A percentile compares a stretch with the other conserved stretches of the same genome.
These are phyloP conservation scores for Aplidium turbinatum DNA, from an alignment of 23 tunicate species.

Conservation along the genomic window DNA sequence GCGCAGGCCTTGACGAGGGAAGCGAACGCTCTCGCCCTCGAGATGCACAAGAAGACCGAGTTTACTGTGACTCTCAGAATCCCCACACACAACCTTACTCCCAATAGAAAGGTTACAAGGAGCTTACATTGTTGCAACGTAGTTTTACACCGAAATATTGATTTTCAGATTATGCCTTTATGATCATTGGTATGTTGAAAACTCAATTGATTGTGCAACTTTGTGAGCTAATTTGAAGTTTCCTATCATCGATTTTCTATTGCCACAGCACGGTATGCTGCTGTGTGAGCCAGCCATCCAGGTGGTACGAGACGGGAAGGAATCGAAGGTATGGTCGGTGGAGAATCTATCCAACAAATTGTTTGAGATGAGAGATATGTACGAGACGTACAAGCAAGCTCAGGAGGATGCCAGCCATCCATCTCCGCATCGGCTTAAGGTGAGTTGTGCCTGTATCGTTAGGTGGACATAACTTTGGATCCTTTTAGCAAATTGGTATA, in stretches of 20 bases:
- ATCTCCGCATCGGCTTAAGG: too few relatives aligned
- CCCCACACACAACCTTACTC: conserved; percentile 82
- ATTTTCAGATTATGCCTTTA: too few relatives aligned
- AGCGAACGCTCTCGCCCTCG: conserved; percentile 71
- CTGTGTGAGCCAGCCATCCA: conserved; percentile 86
- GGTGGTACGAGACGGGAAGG: conserved; percentile 78
- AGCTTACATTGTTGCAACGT: too few relatives aligned
- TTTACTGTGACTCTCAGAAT: conserved; percentile 88
- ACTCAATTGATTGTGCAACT: too few relatives aligned
- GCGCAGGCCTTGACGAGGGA: conserved; percentile 82
- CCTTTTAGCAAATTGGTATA: too few relatives aligned
- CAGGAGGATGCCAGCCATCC: background rate
- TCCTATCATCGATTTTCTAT: too few relatives aligned
- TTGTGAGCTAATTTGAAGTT: too few relatives aligned
- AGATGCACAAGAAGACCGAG: conserved; percentile 62
- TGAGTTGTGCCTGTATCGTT: too few relatives aligned
- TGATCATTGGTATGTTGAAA: too few relatives aligned
- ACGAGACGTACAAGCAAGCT: conserved; percentile 14
- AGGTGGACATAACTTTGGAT: too few relatives aligned
- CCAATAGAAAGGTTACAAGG: conserved; percentile 80
- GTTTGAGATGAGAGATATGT: conserved; percentile 79
- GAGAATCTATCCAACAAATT: conserved; percentile 76
- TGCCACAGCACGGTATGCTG: conserved; percentile 61
- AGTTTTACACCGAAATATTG: too few relatives aligned
- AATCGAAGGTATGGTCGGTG: conserved; percentile 80